phyloP scores from a whole-genome alignment of 1,140 invertebrate genomes.

The Pissodes strobi region DNA sequence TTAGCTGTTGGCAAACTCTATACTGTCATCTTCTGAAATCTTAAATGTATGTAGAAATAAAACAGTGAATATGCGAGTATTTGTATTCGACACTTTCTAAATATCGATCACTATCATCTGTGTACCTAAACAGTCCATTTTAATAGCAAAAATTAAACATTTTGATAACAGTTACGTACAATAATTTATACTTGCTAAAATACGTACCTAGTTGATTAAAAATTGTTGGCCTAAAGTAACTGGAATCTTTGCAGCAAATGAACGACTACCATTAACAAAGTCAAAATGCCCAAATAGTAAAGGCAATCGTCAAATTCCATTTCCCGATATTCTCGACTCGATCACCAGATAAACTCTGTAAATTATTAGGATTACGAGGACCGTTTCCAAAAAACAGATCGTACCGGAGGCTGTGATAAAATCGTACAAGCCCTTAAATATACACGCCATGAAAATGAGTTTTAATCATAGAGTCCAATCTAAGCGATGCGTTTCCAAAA shows the following conservation, averaged over 20 bases:
- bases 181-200: too few species aligned
- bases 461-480: background rate
- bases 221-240: too few species aligned
- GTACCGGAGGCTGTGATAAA: background rate
- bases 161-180: too few species aligned
- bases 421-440: background rate
- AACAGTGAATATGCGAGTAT: too few species aligned
- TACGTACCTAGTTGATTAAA: too few species aligned
- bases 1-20: too few species aligned
- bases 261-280: conserved; percentile 4
- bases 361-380: background rate
- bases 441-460: background rate
- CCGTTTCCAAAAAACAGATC: background rate
- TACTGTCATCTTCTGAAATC: too few species aligned
- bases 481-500: background rate
- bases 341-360: background rate
- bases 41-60: too few species aligned
- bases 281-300: conserved; percentile 22
- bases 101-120: too few species aligned
- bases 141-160: too few species aligned
- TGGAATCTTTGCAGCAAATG: background rate
- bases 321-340: background rate
- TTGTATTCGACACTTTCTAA: too few species aligned
- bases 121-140: too few species aligned
- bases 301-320: conserved; percentile 31